Percentiles rank a stretch among this genome's conserved stretches.
Evolutionary conservation across 1,140 invertebrate species (phyloP).

Genomic region (Drosophila virilis): DNA sequence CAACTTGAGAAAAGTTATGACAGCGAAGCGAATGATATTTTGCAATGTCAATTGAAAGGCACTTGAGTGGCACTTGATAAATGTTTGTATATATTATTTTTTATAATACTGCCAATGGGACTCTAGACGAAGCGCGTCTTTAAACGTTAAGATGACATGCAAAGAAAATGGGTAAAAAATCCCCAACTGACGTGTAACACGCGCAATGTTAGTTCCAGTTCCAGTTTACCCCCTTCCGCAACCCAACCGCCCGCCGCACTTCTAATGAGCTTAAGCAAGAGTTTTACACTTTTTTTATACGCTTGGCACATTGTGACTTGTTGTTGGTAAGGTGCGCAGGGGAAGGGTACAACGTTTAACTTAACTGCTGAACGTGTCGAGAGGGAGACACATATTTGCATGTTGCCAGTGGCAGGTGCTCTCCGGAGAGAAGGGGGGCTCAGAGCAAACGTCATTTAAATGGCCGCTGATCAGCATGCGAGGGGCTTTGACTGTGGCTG

Average conservation of each 20-base stretch:
- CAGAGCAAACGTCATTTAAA: constrained; percentile 58
- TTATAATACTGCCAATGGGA: neutral
- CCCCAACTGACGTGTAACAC: constrained; percentile 28
- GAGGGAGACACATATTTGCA: constrained; percentile 47
- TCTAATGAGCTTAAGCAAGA: constrained; percentile 49
- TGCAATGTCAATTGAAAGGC: constrained; percentile 22
- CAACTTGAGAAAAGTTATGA: constrained; percentile 19
- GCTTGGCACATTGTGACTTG: constrained; percentile 32
- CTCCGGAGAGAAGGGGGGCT: constrained; percentile 1
- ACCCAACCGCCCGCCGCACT: neutral
- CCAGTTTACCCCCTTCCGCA: constrained; percentile 5
- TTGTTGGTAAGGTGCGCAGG: constrained; percentile 7
- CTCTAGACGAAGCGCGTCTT: neutral
- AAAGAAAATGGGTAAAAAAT: neutral
- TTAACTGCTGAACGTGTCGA: constrained; percentile 54
- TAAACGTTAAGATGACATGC: constrained; percentile 5
- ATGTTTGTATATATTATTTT: constrained; percentile 4
- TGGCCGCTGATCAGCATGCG: constrained; percentile 71
- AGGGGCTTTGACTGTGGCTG: constrained; percentile 20
- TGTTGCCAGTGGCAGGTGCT: constrained; percentile 59
- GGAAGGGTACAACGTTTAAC: constrained; percentile 52
- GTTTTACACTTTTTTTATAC: constrained; percentile 42
- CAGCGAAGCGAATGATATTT: constrained; percentile 17
- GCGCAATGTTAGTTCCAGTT: constrained; percentile 32
- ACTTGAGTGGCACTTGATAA: constrained; percentile 12